Evolutionary conservation across 2,888 invertebrate species (phyloP).

Genomic region (Omphaloscelis lunosa): DNA sequence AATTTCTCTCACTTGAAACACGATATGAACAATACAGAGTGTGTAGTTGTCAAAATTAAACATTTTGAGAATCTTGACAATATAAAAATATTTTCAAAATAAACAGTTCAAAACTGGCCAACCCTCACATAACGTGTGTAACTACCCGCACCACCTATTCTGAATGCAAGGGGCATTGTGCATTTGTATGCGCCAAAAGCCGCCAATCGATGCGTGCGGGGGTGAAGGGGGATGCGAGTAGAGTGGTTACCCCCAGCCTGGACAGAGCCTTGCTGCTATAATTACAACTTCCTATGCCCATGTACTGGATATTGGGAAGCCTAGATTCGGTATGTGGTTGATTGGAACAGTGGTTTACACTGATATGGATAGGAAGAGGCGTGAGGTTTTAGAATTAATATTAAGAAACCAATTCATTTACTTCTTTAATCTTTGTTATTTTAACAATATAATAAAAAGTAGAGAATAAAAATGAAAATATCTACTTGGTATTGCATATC

Average conservation of each 20-base stretch:
- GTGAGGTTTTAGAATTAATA: neutral
- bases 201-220: slow-evolving; percentile 83
- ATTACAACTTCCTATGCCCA: slow-evolving; percentile 72
- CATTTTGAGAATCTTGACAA: neutral
- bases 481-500: neutral
- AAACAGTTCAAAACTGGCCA: neutral
- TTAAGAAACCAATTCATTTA: neutral
- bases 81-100: neutral
- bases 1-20: neutral
- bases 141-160: slow-evolving; percentile 47
- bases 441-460: neutral
- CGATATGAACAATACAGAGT: neutral
- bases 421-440: neutral
- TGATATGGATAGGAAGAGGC: neutral
- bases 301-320: slow-evolving; percentile 44
- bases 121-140: slow-evolving; percentile 54
- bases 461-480: neutral
- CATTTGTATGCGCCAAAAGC: slow-evolving; percentile 82
- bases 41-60: neutral
- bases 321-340: slow-evolving; percentile 25
- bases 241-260: slow-evolving; percentile 59
- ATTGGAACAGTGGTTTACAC: slow-evolving; percentile 15
- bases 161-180: slow-evolving; percentile 72
- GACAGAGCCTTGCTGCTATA: slow-evolving; percentile 71
- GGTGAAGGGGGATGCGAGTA: slow-evolving; percentile 45